A percentile compares a stretch with the other conserved stretches of the same genome.
These are phyloP conservation scores for Psettodes erumei DNA, from an alignment of 2,113 vertebrate genomes.

Conservation along the genomic window DNA sequence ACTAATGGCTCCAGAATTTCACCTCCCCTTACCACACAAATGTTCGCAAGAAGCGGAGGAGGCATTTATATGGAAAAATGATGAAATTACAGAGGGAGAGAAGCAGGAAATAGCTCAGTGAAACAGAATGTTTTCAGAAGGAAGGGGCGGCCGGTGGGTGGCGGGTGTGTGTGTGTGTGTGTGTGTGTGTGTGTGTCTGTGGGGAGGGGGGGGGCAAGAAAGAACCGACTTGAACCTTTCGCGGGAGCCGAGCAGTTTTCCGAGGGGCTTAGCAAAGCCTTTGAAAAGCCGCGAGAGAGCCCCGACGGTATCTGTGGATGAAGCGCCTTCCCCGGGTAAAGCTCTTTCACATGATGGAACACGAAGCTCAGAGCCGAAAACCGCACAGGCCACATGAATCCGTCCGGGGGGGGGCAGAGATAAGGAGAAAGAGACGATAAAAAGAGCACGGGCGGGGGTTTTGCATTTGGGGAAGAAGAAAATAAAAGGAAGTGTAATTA, in stretches of 20 bases:
- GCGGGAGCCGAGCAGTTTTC: conserved; percentile 25
- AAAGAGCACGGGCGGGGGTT: not conserved
- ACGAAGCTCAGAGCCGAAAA: conserved; percentile 47
- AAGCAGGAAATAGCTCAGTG: conserved; percentile 69
- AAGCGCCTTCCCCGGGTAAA: conserved; percentile 52
- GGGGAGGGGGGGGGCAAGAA: not conserved
- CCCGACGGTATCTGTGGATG: conserved; percentile 49
- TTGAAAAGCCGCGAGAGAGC: conserved; percentile 49
- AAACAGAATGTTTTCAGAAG: conserved; percentile 67
- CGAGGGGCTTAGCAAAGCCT: conserved; percentile 40
- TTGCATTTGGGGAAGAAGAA: too few species aligned
- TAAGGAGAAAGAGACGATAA: conserved; percentile 23
- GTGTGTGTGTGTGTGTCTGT: too few species aligned
- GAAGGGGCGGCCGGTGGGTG: too few species aligned
- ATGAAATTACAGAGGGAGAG: conserved; percentile 61
- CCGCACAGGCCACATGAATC: conserved; percentile 51
- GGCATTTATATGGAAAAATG: conserved; percentile 60
- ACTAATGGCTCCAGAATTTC: conserved; percentile 65
- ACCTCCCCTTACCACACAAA: conserved; percentile 62
- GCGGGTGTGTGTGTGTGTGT: too few species aligned
- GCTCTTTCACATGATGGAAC: conserved; percentile 67
- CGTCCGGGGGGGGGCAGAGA: conserved; percentile 22
- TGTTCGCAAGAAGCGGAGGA: conserved; percentile 49
- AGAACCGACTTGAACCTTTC: conserved; percentile 49
- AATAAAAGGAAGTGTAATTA: conserved; percentile 1